Evolutionary conservation across 1,140 invertebrate species (phyloP).

Genomic region (Zaprionus kolodkinae): DNA sequence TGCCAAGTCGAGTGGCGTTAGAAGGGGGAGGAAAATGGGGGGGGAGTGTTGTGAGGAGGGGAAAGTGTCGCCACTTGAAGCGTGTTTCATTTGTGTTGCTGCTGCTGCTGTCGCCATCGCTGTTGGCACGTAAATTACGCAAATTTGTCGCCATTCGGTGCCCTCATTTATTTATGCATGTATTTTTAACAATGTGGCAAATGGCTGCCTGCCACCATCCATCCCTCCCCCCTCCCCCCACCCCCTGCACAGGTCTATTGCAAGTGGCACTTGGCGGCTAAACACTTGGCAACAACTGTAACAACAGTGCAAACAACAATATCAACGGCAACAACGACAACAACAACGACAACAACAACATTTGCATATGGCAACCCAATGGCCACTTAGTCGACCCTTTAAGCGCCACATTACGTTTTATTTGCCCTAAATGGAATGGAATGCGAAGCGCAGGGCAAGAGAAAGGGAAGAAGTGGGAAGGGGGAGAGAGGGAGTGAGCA

Average conservation of each 20-base stretch:
- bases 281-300: constrained; percentile 44
- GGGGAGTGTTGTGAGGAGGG: not conserved
- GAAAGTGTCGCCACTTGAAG: not conserved
- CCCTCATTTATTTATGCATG: constrained; percentile 45
- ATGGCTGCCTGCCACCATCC: constrained; percentile 29
- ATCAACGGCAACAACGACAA: too few species aligned
- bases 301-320: constrained; percentile 19
- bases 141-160: constrained; percentile 23
- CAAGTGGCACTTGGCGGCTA: constrained; percentile 51
- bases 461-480: not conserved
- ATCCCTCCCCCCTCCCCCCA: not conserved
- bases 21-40: not conserved
- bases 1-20: constrained; percentile 18
- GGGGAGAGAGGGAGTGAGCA: not conserved
- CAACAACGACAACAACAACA: constrained; percentile 21
- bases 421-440: constrained; percentile 29
- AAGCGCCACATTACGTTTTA: constrained; percentile 51
- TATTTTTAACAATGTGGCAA: constrained; percentile 70
- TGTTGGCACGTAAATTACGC: constrained; percentile 28
- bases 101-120: not conserved
- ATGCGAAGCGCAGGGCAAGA: not conserved
- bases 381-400: constrained; percentile 48
- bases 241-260: constrained; percentile 10
- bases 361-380: constrained; percentile 43
- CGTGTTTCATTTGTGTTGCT: not conserved